Evolutionary conservation across 2,888 invertebrate species (phyloP).

Genomic region (Ophion ellenae): DNA sequence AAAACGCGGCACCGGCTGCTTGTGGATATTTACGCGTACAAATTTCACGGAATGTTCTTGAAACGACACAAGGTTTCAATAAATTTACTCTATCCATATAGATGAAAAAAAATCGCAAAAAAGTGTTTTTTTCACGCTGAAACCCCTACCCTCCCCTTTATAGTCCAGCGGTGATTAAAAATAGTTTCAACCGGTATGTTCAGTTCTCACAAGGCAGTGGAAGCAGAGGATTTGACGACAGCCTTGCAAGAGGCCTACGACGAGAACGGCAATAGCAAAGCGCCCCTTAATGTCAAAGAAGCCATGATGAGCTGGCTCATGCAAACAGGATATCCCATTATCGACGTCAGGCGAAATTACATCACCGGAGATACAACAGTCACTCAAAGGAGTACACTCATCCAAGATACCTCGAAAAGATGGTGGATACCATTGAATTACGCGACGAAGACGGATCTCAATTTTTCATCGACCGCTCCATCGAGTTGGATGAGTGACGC

Average conservation of each 20-base stretch:
- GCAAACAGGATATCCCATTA: slow-evolving; percentile 83
- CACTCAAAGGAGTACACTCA: slow-evolving; percentile 63
- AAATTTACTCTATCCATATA: no score
- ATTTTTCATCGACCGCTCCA: slow-evolving; percentile 85
- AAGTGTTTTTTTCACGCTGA: no score
- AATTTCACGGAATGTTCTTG: no score
- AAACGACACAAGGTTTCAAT: no score
- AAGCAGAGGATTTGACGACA: slow-evolving; percentile 71
- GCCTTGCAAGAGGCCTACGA: slow-evolving; percentile 66
- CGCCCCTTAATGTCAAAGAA: slow-evolving; percentile 78
- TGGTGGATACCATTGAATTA: slow-evolving; percentile 80
- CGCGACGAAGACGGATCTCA: slow-evolving; percentile 67
- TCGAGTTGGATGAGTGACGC: slow-evolving; percentile 84
- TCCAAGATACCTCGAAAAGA: slow-evolving; percentile 31
- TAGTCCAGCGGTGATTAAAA: neutral
- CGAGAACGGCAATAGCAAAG: slow-evolving; percentile 49
- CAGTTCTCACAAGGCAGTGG: slow-evolving; percentile 66
- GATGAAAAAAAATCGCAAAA: no score
- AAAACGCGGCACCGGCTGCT: no score
- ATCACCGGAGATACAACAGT: slow-evolving; percentile 64
- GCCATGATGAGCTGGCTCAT: slow-evolving; percentile 82
- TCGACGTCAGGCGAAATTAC: slow-evolving; percentile 78
- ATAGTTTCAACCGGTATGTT: neutral
- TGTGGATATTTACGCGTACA: no score
- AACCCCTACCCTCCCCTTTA: no score